Evolutionary conservation across 1,140 invertebrate species (phyloP).

Genomic region (Steinernema khuongi): DNA sequence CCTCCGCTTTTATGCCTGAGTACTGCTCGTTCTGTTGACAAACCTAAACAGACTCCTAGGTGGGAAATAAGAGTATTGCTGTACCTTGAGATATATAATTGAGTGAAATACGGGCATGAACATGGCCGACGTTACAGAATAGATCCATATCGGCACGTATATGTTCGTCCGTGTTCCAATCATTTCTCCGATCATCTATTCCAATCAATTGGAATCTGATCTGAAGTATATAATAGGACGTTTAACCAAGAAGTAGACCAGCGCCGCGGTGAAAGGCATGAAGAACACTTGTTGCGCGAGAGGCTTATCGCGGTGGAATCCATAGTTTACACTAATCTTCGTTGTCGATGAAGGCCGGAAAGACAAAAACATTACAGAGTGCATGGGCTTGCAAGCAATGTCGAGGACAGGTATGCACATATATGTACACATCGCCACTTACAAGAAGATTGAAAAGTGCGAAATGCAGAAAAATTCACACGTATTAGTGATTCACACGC

Average conservation of each 20-base stretch:
- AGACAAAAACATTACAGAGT: too few species aligned
- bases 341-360: too few species aligned
- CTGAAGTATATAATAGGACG: background rate
- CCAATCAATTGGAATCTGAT: background rate
- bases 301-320: background rate
- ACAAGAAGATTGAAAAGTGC: too few species aligned
- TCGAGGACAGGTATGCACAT: too few species aligned
- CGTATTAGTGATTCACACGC: too few species aligned
- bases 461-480: too few species aligned
- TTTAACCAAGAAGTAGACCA: background rate
- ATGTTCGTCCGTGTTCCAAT: background rate
- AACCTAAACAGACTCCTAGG: background rate
- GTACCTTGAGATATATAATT: slow-evolving; percentile 15
- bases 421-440: too few species aligned
- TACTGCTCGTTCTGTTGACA: slow-evolving; percentile 6
- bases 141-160: slow-evolving; percentile 11
- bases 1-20: background rate
- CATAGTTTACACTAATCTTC: slow-evolving; percentile 7
- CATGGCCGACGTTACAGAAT: slow-evolving; percentile 20
- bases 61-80: background rate
- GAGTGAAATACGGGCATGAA: slow-evolving; percentile 25
- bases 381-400: too few species aligned
- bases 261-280: background rate
- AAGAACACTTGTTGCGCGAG: background rate
- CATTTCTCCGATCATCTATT: background rate